Evolutionary conservation across 2,797 vertebrate species (phyloP).

Genomic region (Tauraco hartlaubi): DNA sequence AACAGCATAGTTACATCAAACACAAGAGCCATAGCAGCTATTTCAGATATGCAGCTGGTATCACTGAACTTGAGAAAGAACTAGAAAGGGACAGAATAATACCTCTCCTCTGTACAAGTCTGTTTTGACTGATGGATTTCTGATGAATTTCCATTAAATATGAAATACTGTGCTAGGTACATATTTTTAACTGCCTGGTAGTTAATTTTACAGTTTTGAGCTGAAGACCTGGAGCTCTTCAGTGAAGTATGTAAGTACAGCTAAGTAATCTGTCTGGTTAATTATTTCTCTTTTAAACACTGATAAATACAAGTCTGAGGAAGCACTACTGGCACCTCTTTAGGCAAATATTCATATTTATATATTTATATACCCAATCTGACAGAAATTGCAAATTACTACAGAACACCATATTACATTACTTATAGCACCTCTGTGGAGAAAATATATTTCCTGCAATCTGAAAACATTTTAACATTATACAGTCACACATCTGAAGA

Average conservation of each 20-base stretch:
- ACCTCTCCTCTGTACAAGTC: background rate
- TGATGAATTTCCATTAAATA: slow-evolving; percentile 59
- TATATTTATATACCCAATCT: background rate
- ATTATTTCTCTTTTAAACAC: slow-evolving; percentile 36
- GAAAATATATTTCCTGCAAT: background rate
- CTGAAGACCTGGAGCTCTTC: background rate
- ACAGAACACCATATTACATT: background rate
- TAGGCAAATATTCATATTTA: background rate
- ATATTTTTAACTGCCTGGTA: slow-evolving; percentile 59
- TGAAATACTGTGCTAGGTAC: slow-evolving; percentile 36
- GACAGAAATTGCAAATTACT: background rate
- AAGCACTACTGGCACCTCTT: background rate
- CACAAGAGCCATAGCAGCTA: background rate
- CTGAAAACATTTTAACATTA: background rate
- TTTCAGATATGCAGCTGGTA: background rate
- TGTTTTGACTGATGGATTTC: slow-evolving; percentile 33
- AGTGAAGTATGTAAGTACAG: background rate
- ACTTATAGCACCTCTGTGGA: background rate
- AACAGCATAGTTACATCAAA: background rate
- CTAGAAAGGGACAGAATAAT: background rate
- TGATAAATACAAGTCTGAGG: slow-evolving; percentile 28
- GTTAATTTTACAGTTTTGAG: slow-evolving; percentile 42
- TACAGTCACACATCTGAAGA: background rate
- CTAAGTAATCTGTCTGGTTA: slow-evolving; percentile 21
- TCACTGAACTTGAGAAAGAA: background rate